Evolutionary conservation across 2,797 vertebrate genomes (phyloP).

Genomic region (Tympanoctomys barrerae): DNA sequence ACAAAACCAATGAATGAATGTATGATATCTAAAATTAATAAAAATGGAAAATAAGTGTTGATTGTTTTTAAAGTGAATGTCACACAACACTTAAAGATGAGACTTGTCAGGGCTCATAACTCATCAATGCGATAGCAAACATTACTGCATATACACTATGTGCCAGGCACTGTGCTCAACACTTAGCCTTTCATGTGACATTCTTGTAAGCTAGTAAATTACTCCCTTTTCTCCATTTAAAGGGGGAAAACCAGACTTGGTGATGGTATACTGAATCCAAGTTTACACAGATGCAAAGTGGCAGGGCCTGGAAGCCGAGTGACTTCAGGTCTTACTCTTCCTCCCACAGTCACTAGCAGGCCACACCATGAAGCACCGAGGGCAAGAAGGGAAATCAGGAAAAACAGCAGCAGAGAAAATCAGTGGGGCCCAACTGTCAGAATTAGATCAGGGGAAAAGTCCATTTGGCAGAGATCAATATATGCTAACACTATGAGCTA

Average conservation of each 20-base stretch:
- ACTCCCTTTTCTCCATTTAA: neutral
- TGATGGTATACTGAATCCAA: neutral
- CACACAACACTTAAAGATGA: neutral
- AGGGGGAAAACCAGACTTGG: neutral
- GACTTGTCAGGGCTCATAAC: neutral
- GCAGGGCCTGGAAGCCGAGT: neutral
- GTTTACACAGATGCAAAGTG: neutral
- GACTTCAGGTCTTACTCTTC: neutral
- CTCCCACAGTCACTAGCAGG: neutral
- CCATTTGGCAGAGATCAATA: neutral
- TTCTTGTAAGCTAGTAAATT: neutral
- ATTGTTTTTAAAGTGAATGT: neutral
- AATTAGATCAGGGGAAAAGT: neutral
- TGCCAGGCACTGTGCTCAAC: neutral
- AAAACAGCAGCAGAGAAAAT: neutral
- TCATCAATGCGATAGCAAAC: neutral
- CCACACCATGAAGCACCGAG: neutral
- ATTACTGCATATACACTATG: neutral
- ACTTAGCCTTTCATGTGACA: neutral
- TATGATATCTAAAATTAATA: constrained; percentile 19
- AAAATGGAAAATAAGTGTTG: constrained; percentile 16
- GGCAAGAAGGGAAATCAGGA: neutral
- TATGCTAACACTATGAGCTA: neutral
- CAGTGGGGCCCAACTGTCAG: neutral
- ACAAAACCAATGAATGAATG: constrained; percentile 21